Conservation (phyloP, 2,113 vertebrate species). For the Xenopus laevis region DNA sequence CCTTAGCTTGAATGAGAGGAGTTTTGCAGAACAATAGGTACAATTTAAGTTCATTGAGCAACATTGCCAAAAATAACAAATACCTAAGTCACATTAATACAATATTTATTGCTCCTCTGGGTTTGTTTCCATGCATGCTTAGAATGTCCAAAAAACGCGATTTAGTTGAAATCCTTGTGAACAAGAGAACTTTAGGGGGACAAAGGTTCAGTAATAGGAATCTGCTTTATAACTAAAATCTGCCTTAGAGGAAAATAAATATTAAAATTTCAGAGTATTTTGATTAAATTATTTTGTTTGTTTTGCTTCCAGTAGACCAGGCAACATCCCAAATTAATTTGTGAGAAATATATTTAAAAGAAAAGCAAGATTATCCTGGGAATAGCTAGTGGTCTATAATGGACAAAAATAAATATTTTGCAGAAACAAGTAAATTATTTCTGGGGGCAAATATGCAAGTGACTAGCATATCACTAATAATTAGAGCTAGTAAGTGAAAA, state of each 20-base stretch:
- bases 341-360: constrained; percentile 12
- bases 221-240: too few species aligned
- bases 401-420: neutral
- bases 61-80: too few species aligned
- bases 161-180: neutral
- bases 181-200: constrained; percentile 3
- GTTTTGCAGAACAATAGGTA: too few species aligned
- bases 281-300: constrained; percentile 23
- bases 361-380: constrained; percentile 13
- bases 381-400: neutral
- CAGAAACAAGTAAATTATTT: neutral
- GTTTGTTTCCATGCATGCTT: constrained; percentile 53
- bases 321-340: constrained; percentile 15
- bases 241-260: constrained; percentile 15
- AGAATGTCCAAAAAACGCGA: constrained; percentile 46
- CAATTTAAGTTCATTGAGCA: too few species aligned
- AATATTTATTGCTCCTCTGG: constrained; percentile 49
- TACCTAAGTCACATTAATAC: constrained; percentile 48
- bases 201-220: neutral
- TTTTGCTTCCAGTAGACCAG: constrained; percentile 37
- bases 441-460: too few species aligned
- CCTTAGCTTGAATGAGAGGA: too few species aligned
- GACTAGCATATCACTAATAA: too few species aligned
- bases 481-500: too few species aligned
- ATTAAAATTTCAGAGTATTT: neutral